Evolutionary conservation across 2,888 invertebrate species (phyloP).

Genomic region (Norana najaformis): DNA sequence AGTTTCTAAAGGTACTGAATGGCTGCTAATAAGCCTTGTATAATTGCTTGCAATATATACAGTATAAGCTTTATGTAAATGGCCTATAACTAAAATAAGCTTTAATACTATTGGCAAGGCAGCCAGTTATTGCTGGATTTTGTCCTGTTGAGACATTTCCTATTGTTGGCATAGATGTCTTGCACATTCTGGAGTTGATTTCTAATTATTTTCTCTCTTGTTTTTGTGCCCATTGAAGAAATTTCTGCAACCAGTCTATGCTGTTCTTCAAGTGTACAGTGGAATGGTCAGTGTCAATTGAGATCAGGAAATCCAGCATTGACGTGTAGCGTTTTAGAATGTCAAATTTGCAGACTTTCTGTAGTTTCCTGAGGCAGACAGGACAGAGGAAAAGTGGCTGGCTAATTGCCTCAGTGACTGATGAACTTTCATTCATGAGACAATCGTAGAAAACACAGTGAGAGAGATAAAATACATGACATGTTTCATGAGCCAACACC

Average conservation of each 20-base stretch:
- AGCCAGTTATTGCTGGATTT: background rate
- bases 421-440: conserved; percentile 59
- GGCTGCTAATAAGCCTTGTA: too few relatives aligned
- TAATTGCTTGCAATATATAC: too few relatives aligned
- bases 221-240: conserved; percentile 2
- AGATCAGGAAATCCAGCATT: conserved; percentile 15
- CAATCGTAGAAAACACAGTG: conserved; percentile 58
- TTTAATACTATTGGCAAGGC: background rate
- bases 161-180: background rate
- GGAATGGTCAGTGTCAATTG: conserved; percentile 13
- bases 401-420: conserved; percentile 51
- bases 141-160: background rate
- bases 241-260: background rate
- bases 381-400: conserved; percentile 60
- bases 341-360: conserved; percentile 45
- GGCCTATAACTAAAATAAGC: background rate
- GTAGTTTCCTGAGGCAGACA: conserved; percentile 57
- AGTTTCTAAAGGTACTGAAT: background rate
- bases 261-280: background rate
- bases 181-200: background rate
- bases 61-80: too few relatives aligned
- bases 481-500: conserved; percentile 57
- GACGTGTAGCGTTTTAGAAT: background rate
- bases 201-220: background rate
- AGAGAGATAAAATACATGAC: conserved; percentile 56